Conservation (phyloP, 30 jellyfish, hydroid and myxozoan species). For the Chrysaora quinquecirrha region DNA sequence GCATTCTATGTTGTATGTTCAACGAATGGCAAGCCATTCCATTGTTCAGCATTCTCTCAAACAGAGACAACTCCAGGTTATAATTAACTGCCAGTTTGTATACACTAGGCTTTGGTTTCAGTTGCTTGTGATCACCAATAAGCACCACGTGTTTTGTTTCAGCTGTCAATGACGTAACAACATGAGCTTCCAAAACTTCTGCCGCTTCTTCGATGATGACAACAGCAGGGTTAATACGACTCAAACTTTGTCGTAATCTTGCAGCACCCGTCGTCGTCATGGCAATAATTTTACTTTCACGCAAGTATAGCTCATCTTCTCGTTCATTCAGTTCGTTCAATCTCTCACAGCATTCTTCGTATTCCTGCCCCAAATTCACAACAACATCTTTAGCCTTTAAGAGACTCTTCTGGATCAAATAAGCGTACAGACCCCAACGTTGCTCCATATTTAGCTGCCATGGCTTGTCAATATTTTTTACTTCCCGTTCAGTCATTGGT, state of each 20-base stretch:
- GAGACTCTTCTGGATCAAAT: slow-evolving; percentile 21
- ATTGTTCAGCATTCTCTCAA: slow-evolving; percentile 88
- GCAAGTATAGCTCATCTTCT: slow-evolving; percentile 59
- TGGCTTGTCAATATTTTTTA: slow-evolving; percentile 40
- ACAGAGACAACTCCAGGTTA: slow-evolving; percentile 74
- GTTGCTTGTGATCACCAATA: slow-evolving; percentile 96
- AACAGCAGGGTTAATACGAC: slow-evolving; percentile 64
- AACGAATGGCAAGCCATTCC: slow-evolving; percentile 76
- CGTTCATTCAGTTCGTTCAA: slow-evolving; percentile 46
- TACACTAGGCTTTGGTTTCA: slow-evolving; percentile 81
- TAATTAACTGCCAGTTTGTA: slow-evolving; percentile 68
- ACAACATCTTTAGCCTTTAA: background rate
- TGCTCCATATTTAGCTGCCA: slow-evolving; percentile 41
- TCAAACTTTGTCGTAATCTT: slow-evolving; percentile 44
- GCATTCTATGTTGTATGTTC: slow-evolving; percentile 86
- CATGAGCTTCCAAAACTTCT: slow-evolving; percentile 95
- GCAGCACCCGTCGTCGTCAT: slow-evolving; percentile 95
- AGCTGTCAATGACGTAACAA: slow-evolving; percentile 58
- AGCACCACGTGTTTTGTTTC: slow-evolving; percentile 80
- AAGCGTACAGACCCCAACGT: slow-evolving; percentile 75
- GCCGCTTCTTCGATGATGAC: slow-evolving; percentile 96
- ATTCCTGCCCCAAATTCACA: slow-evolving; percentile 14
- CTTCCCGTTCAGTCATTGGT: slow-evolving; percentile 72
- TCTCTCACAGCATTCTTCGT: slow-evolving; percentile 67
- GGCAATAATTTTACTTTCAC: slow-evolving; percentile 65